These are phyloP conservation scores for Petrocephalus zakoni DNA, from an alignment of 2,113 vertebrate species.

Conservation along the genomic window DNA sequence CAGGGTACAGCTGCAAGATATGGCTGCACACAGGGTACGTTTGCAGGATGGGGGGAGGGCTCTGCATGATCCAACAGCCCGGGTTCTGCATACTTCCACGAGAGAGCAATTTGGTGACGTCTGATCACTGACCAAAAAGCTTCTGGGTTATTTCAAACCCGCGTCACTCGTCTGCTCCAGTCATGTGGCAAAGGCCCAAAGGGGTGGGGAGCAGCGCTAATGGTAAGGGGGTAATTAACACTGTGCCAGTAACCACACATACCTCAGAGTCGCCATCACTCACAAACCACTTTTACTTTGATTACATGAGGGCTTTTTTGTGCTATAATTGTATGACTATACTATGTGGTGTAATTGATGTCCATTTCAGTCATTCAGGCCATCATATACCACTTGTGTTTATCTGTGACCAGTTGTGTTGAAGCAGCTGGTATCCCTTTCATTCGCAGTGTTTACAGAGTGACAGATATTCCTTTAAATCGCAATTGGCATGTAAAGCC, in stretches of 20 bases:
- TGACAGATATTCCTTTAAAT: not conserved
- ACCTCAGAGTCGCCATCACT: not conserved
- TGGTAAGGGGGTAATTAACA: not conserved
- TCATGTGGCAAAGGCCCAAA: not conserved
- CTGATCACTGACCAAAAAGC: not conserved
- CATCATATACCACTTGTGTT: not conserved
- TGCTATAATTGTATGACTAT: not conserved
- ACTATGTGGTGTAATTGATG: not conserved
- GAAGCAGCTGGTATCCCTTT: slow-evolving; percentile 16
- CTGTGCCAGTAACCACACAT: not conserved
- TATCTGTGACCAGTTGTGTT: not conserved
- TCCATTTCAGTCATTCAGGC: not conserved
- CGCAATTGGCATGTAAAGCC: not conserved
- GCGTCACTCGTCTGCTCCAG: not conserved
- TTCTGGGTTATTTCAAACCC: not conserved
- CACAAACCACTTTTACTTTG: not conserved
- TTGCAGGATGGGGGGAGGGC: too few relatives aligned
- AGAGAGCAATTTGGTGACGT: not conserved
- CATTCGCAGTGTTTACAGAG: slow-evolving; percentile 19
- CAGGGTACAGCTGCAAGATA: not conserved
- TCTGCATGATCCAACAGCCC: not conserved
- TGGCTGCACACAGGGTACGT: not conserved
- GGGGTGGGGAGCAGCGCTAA: not conserved
- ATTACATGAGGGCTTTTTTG: not conserved
- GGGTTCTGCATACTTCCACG: not conserved